A percentile compares a stretch with the other conserved stretches of the same genome.
phyloP scores from a whole-genome alignment of 2,888 invertebrate species.

The Scaptomyza reducta region DNA sequence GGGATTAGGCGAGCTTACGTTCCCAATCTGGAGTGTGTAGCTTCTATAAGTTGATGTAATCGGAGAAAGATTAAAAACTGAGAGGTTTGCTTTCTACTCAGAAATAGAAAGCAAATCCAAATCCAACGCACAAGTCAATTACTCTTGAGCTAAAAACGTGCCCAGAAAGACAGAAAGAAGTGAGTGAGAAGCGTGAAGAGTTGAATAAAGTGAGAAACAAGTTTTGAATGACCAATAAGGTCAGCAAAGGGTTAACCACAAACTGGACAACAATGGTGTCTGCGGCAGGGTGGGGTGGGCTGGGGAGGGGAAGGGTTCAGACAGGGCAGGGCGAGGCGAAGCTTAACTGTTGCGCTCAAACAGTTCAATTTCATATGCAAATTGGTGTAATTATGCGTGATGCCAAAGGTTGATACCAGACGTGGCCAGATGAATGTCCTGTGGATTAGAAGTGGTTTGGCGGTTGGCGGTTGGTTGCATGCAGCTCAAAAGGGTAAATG shows the following conservation, averaged over 20 bases:
- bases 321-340: background rate
- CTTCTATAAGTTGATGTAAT: background rate
- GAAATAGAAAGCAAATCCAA: too few relatives aligned
- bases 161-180: too few relatives aligned
- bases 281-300: too few relatives aligned
- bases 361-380: conserved; percentile 36
- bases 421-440: conserved; percentile 3
- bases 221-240: conserved; percentile 14
- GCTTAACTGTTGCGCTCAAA: conserved; percentile 24
- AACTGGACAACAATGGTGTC: background rate
- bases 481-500: background rate
- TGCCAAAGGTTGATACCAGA: conserved; percentile 22
- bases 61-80: background rate
- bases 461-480: background rate
- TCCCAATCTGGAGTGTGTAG: too few relatives aligned
- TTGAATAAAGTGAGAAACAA: conserved; percentile 10
- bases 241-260: conserved; percentile 33
- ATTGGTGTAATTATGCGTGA: conserved; percentile 46
- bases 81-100: too few relatives aligned
- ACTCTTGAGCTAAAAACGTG: background rate
- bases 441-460: background rate
- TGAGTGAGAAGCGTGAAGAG: conserved; percentile 2
- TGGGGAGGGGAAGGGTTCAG: background rate
- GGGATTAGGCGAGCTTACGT: too few relatives aligned
- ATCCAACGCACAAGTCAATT: background rate